Base-by-base conservation (phyloP, 2,888 invertebrate species). In the Tipula helvola region DNA sequence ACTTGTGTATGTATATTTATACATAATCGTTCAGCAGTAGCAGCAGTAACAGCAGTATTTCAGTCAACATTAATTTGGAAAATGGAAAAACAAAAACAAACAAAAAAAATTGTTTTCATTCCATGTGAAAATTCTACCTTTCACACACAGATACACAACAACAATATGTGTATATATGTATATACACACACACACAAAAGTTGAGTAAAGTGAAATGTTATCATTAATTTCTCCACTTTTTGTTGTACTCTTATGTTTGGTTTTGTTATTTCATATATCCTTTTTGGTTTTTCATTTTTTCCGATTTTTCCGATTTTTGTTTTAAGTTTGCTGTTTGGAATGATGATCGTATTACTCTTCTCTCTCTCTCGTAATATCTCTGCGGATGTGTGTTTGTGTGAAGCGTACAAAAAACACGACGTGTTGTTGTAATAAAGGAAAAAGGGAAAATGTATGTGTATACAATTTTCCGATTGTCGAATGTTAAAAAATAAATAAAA, bases 51-150 rank as follows among this genome's bases (percentile, higher is more conserved):
- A 71, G 71, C 71, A 71, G 71, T 28, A 28, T 71, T 71, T 71
- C 71, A 71, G 71, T 71, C 71, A 71, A 71, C 71, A 71, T 71
- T 71, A 71, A 71, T 71, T 71, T 71, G 71, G 71, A 71, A 71
- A 71, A 71, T 71, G 71, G 71, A 28, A 71, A 71, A 71, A 28
- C 1, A 71, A 71, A 18, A 18, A 57, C 1, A 57, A 18, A 71
- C 3, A 71, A 16, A 16, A 16, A 28, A 71, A 28, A 28, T 1
- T 28, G 28, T 12, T 12, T 28, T 10, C 28, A 28, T 71, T 71
- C 71, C 71, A 71, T 71, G 71, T 71, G 71, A 71, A 71, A 71
- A 71, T 71, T 28, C 71, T 71, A 71, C 71, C 71, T 71, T 71
- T 71, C 71, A 28, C 71, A 71, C 71, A 71, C 10, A 71, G 39